Evolutionary conservation across 2,113 vertebrate species (phyloP).

Genomic region (Clarias magur): DNA sequence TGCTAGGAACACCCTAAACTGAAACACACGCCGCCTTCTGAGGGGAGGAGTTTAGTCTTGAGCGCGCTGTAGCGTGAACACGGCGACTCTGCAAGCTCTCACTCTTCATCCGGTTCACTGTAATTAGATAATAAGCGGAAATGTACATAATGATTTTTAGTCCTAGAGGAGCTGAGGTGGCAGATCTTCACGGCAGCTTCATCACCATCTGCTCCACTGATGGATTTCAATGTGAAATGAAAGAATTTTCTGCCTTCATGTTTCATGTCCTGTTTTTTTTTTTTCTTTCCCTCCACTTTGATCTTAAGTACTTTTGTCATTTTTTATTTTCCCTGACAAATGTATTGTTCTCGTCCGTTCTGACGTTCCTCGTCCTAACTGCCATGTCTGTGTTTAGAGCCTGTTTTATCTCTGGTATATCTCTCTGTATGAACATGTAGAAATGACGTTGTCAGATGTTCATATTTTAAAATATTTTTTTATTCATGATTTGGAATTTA

Average conservation of each 20-base stretch:
- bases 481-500: background rate
- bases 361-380: background rate
- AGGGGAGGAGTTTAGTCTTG: background rate
- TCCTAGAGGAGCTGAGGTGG: background rate
- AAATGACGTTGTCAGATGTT: background rate
- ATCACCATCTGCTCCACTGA: background rate
- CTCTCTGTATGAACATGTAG: background rate
- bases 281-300: background rate
- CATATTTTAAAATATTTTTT: background rate
- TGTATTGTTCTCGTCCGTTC: background rate
- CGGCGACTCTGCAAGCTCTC: background rate
- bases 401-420: background rate
- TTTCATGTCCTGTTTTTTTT: background rate
- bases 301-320: background rate
- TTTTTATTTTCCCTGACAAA: background rate
- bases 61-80: background rate
- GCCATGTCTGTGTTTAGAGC: background rate
- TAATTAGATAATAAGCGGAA: background rate
- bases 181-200: background rate
- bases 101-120: background rate
- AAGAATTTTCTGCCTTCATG: background rate
- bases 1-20: background rate
- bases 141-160: background rate
- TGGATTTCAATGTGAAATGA: background rate
- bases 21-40: too few species aligned